Percentiles rank a stretch among this genome's conserved stretches.
These are phyloP conservation scores for Timema podura DNA, from an alignment of 2,888 invertebrate species.

Conservation along the genomic window DNA sequence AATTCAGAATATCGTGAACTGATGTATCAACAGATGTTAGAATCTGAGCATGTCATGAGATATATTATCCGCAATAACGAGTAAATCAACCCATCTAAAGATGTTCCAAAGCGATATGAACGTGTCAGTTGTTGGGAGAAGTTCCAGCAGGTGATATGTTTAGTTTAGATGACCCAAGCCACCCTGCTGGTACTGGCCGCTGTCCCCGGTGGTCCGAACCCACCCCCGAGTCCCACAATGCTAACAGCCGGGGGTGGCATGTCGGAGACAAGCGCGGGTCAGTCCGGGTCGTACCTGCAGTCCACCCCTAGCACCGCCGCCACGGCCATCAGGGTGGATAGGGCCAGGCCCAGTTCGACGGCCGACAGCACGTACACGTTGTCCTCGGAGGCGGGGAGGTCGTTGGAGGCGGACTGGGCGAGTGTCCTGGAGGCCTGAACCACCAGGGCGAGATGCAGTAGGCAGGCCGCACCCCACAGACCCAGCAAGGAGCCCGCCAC, in stretches of 20 bases:
- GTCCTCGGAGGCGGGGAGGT: conserved; percentile 9
- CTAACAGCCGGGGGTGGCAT: conserved; percentile 33
- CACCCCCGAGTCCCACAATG: conserved; percentile 31
- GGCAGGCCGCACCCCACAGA: conserved; percentile 56
- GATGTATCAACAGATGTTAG: no score
- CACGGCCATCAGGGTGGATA: conserved; percentile 51
- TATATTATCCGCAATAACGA: no score
- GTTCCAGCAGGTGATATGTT: no score
- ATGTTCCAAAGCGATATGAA: no score
- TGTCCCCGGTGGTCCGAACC: conserved; percentile 45
- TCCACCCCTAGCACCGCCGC: conserved; percentile 54
- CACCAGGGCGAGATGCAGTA: conserved; percentile 51
- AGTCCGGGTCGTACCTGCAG: conserved; percentile 46
- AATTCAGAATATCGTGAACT: no score
- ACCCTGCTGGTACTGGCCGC: conserved; percentile 53
- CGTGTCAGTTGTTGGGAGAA: no score
- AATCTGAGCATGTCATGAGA: no score
- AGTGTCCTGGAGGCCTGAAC: conserved; percentile 55
- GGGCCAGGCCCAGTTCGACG: conserved; percentile 50
- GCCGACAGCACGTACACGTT: conserved; percentile 22
- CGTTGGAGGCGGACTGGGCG: neutral
- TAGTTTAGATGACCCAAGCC: conserved; percentile 55
- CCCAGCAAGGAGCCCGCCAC: conserved; percentile 44
- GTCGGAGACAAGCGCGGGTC: conserved; percentile 42
- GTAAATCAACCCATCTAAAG: no score